phyloP scores from a whole-genome alignment of 2,113 vertebrate species.

The Sporophila hypoxantha region DNA sequence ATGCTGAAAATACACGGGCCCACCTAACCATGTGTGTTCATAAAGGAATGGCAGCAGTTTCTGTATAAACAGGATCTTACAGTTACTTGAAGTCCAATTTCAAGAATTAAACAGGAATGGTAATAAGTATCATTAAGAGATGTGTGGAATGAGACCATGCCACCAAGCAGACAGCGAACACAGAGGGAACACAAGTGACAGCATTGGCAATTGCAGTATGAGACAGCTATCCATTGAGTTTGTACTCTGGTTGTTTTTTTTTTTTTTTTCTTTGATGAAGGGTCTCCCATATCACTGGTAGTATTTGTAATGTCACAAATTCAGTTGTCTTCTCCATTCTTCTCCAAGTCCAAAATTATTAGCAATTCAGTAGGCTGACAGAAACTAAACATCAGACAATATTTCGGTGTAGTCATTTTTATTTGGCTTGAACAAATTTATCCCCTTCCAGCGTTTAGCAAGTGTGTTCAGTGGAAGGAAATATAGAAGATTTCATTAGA shows the following conservation, averaged over 20 bases:
- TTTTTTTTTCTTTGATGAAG: background rate
- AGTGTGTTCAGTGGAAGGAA: background rate
- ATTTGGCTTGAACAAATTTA: background rate
- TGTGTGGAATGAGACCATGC: background rate
- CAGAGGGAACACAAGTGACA: background rate
- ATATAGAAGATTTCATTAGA: fast-evolving
- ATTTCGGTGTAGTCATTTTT: background rate
- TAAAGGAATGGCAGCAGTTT: background rate
- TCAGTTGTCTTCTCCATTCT: background rate
- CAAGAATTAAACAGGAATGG: background rate
- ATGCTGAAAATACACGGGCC: background rate
- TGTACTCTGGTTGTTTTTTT: background rate
- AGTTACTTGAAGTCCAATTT: background rate
- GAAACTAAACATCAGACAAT: background rate
- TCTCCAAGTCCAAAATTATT: background rate
- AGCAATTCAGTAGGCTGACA: background rate
- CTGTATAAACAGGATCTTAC: background rate
- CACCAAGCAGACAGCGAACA: background rate
- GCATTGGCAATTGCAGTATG: background rate
- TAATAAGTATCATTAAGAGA: background rate
- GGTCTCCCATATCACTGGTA: background rate
- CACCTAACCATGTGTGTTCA: background rate
- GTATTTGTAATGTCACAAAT: background rate
- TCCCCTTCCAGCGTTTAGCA: background rate
- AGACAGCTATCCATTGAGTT: background rate